phyloP scores from a whole-genome alignment of 2,888 invertebrate species.

The Lissonota sp. region DNA sequence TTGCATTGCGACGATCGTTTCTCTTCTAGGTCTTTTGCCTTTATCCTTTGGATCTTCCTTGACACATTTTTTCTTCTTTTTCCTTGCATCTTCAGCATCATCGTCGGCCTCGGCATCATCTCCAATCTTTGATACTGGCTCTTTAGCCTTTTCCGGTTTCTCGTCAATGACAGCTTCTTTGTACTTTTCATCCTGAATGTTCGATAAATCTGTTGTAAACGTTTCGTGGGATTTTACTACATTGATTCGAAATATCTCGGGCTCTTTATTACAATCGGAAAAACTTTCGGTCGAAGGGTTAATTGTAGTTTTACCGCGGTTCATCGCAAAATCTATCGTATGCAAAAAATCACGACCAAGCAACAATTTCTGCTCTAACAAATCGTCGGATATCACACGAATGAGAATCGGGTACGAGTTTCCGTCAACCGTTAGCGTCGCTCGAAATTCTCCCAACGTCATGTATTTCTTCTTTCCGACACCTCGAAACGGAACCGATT shows the following conservation, averaged over 20 bases:
- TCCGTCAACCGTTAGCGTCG: conserved; percentile 18
- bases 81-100: conserved; percentile 83
- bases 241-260: background rate
- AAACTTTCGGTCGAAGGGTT: background rate
- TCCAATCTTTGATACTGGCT: conserved; percentile 66
- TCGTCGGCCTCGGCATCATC: conserved; percentile 68
- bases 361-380: conserved; percentile 19
- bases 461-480: conserved; percentile 17
- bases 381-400: conserved; percentile 21
- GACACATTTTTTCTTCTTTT: conserved; percentile 84
- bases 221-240: background rate
- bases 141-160: conserved; percentile 63
- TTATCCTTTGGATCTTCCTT: conserved; percentile 85
- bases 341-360: conserved; percentile 36
- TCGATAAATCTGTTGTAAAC: background rate
- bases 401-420: conserved; percentile 18
- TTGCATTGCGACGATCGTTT: conserved; percentile 95
- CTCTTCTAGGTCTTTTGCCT: conserved; percentile 90
- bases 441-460: conserved; percentile 31
- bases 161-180: conserved; percentile 62
- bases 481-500: conserved; percentile 22
- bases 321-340: background rate
- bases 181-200: conserved; percentile 7
- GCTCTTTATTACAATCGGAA: background rate
- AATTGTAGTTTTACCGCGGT: background rate